Percentiles rank a stretch among this genome's conserved stretches.
Evolutionary conservation across 2,888 invertebrate genomes (phyloP).

Genomic region (Stenodema calcarata): DNA sequence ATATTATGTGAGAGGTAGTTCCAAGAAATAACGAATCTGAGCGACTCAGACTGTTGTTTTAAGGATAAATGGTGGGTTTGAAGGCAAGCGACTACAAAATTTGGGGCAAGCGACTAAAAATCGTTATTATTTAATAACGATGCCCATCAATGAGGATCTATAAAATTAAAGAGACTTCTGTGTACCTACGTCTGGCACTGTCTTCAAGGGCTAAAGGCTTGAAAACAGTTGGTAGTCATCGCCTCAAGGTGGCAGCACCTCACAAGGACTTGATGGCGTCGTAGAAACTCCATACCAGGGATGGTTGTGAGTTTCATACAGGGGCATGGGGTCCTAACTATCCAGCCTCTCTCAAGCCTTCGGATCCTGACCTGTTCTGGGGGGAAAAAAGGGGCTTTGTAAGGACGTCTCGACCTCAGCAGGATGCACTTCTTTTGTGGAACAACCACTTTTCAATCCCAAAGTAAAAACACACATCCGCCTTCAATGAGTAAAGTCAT

Average conservation of each 20-base stretch:
- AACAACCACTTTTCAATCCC: neutral
- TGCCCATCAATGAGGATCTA: too few relatives aligned
- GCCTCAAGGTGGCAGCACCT: neutral
- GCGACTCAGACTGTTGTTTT: too few relatives aligned
- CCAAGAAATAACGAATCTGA: too few relatives aligned
- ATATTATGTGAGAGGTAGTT: too few relatives aligned
- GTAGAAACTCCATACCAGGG: neutral
- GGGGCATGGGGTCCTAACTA: neutral
- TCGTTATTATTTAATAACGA: too few relatives aligned
- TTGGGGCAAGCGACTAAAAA: too few relatives aligned
- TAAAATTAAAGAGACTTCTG: too few relatives aligned
- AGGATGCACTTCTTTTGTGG: neutral
- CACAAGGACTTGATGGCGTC: neutral
- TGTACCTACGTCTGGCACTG: too few relatives aligned
- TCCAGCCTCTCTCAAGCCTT: neutral
- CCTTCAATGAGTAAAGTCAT: too few relatives aligned
- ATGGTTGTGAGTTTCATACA: neutral
- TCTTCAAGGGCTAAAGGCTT: neutral
- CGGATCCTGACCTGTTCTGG: neutral
- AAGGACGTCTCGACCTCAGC: neutral
- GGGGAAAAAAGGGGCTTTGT: neutral
- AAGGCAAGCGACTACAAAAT: too few relatives aligned
- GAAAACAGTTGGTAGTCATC: neutral
- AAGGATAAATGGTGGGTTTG: too few relatives aligned
- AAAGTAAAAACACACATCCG: neutral